These are phyloP conservation scores for Opisthograptis luteolata DNA, from an alignment of 2,888 invertebrate genomes.

Conservation along the genomic window DNA sequence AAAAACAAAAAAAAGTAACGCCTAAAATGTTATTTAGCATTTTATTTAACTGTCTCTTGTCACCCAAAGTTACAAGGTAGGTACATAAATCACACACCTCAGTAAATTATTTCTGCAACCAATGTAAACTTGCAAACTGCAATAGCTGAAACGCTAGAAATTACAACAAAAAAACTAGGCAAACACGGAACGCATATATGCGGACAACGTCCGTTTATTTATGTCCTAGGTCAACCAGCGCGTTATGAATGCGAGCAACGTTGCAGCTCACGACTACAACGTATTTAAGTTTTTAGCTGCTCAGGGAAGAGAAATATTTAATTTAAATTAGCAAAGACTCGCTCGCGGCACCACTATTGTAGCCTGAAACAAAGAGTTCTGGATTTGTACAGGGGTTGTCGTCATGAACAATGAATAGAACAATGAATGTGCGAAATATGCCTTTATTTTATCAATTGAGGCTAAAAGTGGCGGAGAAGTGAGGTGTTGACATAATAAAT, in stretches of 20 bases:
- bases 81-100: too few species aligned
- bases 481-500: neutral
- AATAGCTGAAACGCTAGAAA: conserved; percentile 39
- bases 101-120: too few species aligned
- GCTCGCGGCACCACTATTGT: conserved; percentile 37
- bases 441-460: conserved; percentile 17
- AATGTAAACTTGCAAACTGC: too few species aligned
- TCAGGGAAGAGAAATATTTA: conserved; percentile 50
- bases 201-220: conserved; percentile 64
- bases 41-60: too few species aligned
- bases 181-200: conserved; percentile 42
- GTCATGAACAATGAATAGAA: conserved; percentile 18
- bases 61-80: too few species aligned
- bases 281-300: conserved; percentile 46
- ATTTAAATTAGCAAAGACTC: conserved; percentile 47
- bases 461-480: conserved; percentile 4
- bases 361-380: conserved; percentile 36
- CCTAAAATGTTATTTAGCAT: too few species aligned
- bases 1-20: too few species aligned
- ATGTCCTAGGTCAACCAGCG: conserved; percentile 56
- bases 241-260: conserved; percentile 64
- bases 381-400: conserved; percentile 28
- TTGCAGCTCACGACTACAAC: conserved; percentile 49
- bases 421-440: conserved; percentile 21
- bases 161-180: conserved; percentile 32